These are phyloP conservation scores for Aphidoletes aphidimyza DNA, from an alignment of 2,888 invertebrate species.

Conservation along the genomic window DNA sequence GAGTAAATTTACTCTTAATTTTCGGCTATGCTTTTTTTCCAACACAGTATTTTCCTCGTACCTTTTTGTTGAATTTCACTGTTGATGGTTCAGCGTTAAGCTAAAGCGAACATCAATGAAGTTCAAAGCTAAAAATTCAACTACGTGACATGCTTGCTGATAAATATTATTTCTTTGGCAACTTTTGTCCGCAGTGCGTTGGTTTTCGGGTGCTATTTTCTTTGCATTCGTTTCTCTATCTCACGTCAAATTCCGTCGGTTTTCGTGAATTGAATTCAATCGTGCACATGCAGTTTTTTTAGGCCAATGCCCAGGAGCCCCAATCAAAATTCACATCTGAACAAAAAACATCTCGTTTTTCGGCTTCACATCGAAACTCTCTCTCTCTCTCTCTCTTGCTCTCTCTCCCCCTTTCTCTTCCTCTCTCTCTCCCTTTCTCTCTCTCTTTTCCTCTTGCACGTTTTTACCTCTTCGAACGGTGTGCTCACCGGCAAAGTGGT, in stretches of 20 bases:
- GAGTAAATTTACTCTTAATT: constrained; percentile 25
- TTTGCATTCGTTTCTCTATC: not conserved
- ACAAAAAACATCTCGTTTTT: not conserved
- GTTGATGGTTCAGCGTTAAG: not conserved
- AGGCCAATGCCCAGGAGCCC: not conserved
- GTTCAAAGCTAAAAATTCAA: constrained; percentile 32
- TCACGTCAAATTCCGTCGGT: not conserved
- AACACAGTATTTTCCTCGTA: too few species aligned
- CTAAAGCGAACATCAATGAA: not conserved
- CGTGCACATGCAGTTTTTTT: constrained; percentile 24
- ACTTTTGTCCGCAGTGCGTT: constrained; percentile 39
- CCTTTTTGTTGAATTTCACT: not conserved
- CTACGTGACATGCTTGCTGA: constrained; percentile 29
- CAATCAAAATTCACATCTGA: constrained; percentile 21
- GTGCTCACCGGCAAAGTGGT: not conserved
- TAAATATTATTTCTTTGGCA: not conserved
- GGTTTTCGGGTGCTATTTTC: not conserved
- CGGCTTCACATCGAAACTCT: too few species aligned
- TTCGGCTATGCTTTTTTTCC: not conserved
- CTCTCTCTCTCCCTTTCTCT: too few species aligned
- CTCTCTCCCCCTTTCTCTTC: too few species aligned
- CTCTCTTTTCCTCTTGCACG: too few species aligned
- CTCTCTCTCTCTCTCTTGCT: too few species aligned
- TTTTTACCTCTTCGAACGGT: too few species aligned
- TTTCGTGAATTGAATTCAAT: constrained; percentile 31